Evolutionary conservation across 2,797 vertebrate species (phyloP), one percentile per base, ranked within the genome.

Genomic region (Petrocephalus sullivani): DNA sequence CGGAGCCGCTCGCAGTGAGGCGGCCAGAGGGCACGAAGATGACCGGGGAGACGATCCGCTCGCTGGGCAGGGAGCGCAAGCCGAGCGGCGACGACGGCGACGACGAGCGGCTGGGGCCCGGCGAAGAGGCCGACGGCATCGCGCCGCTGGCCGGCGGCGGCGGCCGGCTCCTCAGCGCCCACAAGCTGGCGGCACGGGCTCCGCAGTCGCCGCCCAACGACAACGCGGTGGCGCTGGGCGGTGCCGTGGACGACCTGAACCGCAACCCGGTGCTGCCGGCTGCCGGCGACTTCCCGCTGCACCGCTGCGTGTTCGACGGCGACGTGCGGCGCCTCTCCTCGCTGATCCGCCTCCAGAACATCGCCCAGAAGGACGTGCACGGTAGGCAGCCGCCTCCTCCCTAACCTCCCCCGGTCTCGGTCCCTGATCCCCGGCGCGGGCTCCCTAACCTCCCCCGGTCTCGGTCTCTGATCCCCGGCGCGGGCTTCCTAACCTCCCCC

Each of bases 1-100:
- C 41, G 67, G 19, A 49, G 16, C 9, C 81, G 12, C 46, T 56
- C 57, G 86, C 28, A n/a, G 71, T 19, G 53, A 56, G 23, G 64
- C 67, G 21, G 23, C 28, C 60, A 46, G 23, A 86, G 54, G 21
- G 23, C 46, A 85, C 37, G 71, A 75, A 89, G 83, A 98, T 98
- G 97, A 98, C 98, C 89, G 97, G 97, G 87, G 97, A 98, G 93
- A 98, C 97, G 96, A 96, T 98, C 91, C 97, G 96, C 95, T 95
- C 97, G 88, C 91, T 96, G 94, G 96, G 97, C 92, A 96, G 97
- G 93, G 97, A 98, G 91, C 97, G 97, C 91, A 97, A 97, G 91
- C 93, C 95, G 23, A 96, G 95, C 94, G 98, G 98, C 90, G 96
- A 97, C 89, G 96, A 97, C 58, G 95, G 97, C 89, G 96, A 97